These are phyloP conservation scores for Muscicapa adusta DNA, from an alignment of 2,113 vertebrate genomes.

Conservation along the genomic window DNA sequence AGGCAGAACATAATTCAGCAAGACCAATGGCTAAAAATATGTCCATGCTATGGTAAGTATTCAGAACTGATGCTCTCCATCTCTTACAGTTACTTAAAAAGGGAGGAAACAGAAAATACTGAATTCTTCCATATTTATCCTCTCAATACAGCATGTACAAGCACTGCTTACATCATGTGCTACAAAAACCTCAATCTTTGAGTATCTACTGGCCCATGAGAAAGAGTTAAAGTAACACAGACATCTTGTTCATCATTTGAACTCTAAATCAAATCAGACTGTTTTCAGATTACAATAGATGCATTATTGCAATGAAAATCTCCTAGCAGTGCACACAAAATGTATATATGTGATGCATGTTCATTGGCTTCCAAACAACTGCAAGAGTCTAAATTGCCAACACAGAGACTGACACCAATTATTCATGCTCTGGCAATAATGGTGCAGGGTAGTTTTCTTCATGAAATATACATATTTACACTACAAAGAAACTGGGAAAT, in stretches of 20 bases:
- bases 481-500: background rate
- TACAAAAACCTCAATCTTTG: background rate
- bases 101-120: background rate
- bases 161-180: background rate
- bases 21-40: background rate
- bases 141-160: background rate
- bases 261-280: background rate
- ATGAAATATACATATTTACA: background rate
- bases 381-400: background rate
- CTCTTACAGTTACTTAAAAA: background rate
- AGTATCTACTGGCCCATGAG: background rate
- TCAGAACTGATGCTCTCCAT: background rate
- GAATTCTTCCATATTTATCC: background rate
- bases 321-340: background rate
- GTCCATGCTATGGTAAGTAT: background rate
- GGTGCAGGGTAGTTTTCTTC: background rate
- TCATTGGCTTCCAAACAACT: background rate
- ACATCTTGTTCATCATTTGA: background rate
- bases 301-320: background rate
- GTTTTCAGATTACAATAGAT: background rate
- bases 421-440: background rate
- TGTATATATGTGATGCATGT: accelerated
- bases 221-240: background rate
- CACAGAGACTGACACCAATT: background rate
- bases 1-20: background rate